phyloP scores from a whole-genome alignment of 2,113 vertebrate species.

The Ophthalmotilapia sp. region DNA sequence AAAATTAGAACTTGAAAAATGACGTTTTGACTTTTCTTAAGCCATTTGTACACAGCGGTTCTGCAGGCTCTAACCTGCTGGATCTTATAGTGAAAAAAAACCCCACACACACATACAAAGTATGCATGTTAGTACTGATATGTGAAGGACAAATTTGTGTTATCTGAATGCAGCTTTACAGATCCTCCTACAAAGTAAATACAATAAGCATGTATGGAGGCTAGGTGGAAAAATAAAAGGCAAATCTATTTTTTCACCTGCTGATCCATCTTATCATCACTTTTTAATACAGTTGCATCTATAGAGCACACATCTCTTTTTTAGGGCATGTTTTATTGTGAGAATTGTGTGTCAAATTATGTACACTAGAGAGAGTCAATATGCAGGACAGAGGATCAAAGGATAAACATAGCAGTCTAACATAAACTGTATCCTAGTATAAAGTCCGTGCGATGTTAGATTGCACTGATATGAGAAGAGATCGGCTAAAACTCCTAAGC shows the following conservation, averaged over 20 bases:
- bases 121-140: background rate
- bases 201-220: background rate
- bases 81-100: background rate
- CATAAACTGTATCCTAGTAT: background rate
- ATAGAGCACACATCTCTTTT: background rate
- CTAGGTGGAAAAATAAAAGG: background rate
- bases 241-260: background rate
- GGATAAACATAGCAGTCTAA: background rate
- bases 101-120: background rate
- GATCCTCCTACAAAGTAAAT: background rate
- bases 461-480: background rate
- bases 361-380: background rate
- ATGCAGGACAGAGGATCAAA: background rate
- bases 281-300: background rate
- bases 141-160: background rate
- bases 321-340: background rate
- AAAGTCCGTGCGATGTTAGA: background rate
- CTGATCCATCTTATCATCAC: background rate
- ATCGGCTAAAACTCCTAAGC: background rate
- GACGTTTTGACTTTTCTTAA: background rate
- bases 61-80: background rate
- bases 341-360: background rate
- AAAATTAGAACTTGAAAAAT: background rate
- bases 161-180: background rate
- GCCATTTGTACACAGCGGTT: background rate